Evolutionary conservation across 2,888 invertebrate species (phyloP).

Genomic region (Sinodicranocentrus sp.): DNA sequence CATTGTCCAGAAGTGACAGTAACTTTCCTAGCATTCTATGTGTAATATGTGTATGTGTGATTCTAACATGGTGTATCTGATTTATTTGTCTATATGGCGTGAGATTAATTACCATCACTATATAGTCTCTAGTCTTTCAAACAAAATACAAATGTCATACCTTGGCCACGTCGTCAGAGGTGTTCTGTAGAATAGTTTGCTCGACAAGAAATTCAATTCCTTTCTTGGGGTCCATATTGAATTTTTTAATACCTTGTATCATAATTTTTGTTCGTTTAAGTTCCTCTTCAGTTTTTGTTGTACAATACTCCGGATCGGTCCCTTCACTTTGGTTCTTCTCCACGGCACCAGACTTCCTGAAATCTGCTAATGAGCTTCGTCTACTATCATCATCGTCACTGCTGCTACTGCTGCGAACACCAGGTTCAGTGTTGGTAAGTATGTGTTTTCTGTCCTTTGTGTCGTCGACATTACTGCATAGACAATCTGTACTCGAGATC

Average conservation of each 20-base stretch:
- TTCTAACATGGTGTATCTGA: too few relatives aligned
- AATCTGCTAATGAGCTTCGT: slow-evolving; percentile 30
- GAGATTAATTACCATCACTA: neutral
- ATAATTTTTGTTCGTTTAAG: slow-evolving; percentile 76
- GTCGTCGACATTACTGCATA: neutral
- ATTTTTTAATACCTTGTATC: slow-evolving; percentile 80
- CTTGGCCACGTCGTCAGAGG: slow-evolving; percentile 75
- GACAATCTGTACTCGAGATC: neutral
- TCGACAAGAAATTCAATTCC: slow-evolving; percentile 81
- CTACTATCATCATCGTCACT: slow-evolving; percentile 53
- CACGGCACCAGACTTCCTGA: slow-evolving; percentile 7
- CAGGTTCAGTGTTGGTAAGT: slow-evolving; percentile 65
- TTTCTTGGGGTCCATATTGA: slow-evolving; percentile 81
- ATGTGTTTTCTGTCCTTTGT: neutral
- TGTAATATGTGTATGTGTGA: too few relatives aligned
- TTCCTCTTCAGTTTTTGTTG: slow-evolving; percentile 55
- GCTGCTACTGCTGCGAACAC: slow-evolving; percentile 66
- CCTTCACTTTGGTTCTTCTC: neutral
- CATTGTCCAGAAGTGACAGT: too few relatives aligned
- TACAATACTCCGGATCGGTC: slow-evolving; percentile 32
- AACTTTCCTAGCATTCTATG: too few relatives aligned
- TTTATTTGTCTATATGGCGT: too few relatives aligned
- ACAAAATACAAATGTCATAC: slow-evolving; percentile 34
- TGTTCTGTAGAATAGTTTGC: slow-evolving; percentile 79
- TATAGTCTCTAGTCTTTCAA: neutral